A percentile compares a stretch with the other conserved stretches of the same genome.
phyloP scores from a whole-genome alignment of 2,888 invertebrate species.

The Taenaris catops region DNA sequence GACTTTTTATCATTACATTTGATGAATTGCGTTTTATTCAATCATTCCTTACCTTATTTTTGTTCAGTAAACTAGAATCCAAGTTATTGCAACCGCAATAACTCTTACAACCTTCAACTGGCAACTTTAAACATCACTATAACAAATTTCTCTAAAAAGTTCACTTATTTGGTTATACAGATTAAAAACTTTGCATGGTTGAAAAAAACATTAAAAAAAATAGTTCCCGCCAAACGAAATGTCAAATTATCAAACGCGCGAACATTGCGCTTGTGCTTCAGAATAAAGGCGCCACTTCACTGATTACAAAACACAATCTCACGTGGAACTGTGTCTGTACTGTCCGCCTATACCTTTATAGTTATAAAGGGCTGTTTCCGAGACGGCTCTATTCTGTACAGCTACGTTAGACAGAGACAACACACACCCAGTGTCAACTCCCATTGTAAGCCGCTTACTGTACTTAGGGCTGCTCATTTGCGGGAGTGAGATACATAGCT shows the following conservation, averaged over 20 bases:
- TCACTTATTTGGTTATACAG: constrained; percentile 40
- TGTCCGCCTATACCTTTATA: constrained; percentile 61
- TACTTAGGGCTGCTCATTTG: constrained; percentile 73
- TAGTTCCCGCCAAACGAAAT: constrained; percentile 71
- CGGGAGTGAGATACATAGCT: constrained; percentile 57
- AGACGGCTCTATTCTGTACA: constrained; percentile 50
- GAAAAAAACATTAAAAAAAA: constrained; percentile 40
- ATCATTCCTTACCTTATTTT: constrained; percentile 56
- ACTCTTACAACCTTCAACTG: constrained; percentile 64
- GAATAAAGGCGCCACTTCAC: constrained; percentile 73
- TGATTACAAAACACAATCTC: constrained; percentile 76
- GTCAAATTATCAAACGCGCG: constrained; percentile 72
- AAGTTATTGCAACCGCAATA: constrained; percentile 72
- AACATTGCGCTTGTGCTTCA: constrained; percentile 65
- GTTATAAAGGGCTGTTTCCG: constrained; percentile 55
- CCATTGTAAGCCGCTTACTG: constrained; percentile 74
- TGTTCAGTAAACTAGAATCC: constrained; percentile 55
- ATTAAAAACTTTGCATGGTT: constrained; percentile 32
- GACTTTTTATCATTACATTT: no score
- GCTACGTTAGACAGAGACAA: constrained; percentile 47
- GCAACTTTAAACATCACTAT: constrained; percentile 56
- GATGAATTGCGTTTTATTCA: no score
- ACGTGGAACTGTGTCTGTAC: constrained; percentile 65
- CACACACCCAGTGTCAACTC: constrained; percentile 50
- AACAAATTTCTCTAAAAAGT: constrained; percentile 35